Evolutionary conservation across 2,888 invertebrate species (phyloP).

Genomic region (Torymus tubicola): DNA sequence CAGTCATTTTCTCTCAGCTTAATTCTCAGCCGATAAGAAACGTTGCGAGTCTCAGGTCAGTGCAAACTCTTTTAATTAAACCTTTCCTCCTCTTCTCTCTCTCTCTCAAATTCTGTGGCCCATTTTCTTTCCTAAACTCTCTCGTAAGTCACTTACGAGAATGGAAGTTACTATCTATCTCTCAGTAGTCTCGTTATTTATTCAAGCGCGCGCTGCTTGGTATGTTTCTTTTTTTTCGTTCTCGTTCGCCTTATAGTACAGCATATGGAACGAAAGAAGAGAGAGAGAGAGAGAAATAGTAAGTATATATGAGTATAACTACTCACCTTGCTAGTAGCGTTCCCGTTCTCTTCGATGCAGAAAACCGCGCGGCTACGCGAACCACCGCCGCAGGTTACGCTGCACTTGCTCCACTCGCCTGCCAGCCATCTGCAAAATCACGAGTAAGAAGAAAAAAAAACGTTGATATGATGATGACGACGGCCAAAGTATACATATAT

Average conservation of each 20-base stretch:
- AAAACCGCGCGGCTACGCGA: slow-evolving; percentile 87
- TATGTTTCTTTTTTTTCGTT: neutral
- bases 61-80: slow-evolving; percentile 39
- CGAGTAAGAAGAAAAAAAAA: slow-evolving; percentile 3
- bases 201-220: slow-evolving; percentile 19
- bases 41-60: too few relatives aligned
- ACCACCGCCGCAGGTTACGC: slow-evolving; percentile 91
- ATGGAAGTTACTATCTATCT: slow-evolving; percentile 16
- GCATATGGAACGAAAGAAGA: too few relatives aligned
- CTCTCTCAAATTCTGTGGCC: neutral
- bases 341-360: slow-evolving; percentile 89
- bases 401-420: slow-evolving; percentile 93
- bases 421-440: slow-evolving; percentile 88
- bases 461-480: too few relatives aligned
- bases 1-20: slow-evolving; percentile 21
- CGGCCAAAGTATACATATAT: too few relatives aligned
- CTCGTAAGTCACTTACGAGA: slow-evolving; percentile 29
- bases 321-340: slow-evolving; percentile 85
- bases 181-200: slow-evolving; percentile 34
- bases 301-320: neutral
- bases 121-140: neutral
- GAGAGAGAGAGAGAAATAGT: too few relatives aligned
- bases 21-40: slow-evolving; percentile 25
- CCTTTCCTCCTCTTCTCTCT: neutral
- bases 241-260: neutral